Conservation (phyloP, 1,140 invertebrate species). For the Drosophila repletoides region DNA sequence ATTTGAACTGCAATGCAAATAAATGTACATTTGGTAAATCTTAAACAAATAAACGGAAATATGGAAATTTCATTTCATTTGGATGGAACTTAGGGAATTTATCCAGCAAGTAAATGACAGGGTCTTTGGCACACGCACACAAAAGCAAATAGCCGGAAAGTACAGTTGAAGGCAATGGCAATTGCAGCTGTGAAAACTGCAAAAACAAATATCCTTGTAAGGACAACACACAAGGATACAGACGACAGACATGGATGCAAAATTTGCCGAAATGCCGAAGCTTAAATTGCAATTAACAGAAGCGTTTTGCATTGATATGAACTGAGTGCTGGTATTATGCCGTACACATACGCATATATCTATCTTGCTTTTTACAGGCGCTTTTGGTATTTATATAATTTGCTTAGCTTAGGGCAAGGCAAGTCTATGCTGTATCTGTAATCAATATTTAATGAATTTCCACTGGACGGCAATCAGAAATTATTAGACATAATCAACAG, state of each 20-base stretch:
- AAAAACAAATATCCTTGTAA: constrained; percentile 26
- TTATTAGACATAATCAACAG: constrained; percentile 54
- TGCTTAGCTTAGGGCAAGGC: not conserved
- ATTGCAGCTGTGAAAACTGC: constrained; percentile 13
- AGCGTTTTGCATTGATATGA: constrained; percentile 32
- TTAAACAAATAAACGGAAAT: constrained; percentile 14
- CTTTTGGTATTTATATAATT: constrained; percentile 50
- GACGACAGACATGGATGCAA: constrained; percentile 5
- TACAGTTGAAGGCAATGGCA: not conserved
- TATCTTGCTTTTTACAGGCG: constrained; percentile 4
- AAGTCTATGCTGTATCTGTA: constrained; percentile 27
- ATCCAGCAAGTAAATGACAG: constrained; percentile 49
- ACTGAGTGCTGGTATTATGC: constrained; percentile 9
- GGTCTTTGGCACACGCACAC: not conserved
- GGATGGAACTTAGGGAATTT: constrained; percentile 41
- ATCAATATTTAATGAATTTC: constrained; percentile 71
- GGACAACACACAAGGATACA: constrained; percentile 18
- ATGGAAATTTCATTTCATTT: constrained; percentile 39
- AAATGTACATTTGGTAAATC: constrained; percentile 14
- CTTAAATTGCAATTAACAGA: constrained; percentile 60
- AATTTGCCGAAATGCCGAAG: constrained; percentile 26
- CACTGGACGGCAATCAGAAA: constrained; percentile 27
- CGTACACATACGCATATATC: too few relatives aligned
- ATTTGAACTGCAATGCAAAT: constrained; percentile 4
- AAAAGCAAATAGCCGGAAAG: constrained; percentile 25